Evolutionary conservation across 2,888 invertebrate genomes (phyloP).

Genomic region (Escarpia spicata): DNA sequence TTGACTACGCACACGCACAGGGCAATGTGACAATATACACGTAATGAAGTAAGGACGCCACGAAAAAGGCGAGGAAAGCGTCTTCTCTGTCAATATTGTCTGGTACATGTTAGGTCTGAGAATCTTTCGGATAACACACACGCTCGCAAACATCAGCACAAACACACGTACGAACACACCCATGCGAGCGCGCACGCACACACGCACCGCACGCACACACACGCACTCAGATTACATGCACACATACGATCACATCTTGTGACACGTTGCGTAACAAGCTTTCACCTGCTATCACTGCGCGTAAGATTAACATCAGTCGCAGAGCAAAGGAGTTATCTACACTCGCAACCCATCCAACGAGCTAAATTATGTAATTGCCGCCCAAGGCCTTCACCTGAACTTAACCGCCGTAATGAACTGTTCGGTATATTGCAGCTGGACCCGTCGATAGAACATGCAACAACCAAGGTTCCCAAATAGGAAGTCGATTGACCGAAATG

Average conservation of each 20-base stretch:
- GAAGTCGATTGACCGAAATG: no score
- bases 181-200: background rate
- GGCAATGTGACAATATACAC: background rate
- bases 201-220: background rate
- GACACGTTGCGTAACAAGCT: no score
- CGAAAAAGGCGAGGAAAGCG: background rate
- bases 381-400: no score
- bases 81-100: background rate
- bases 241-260: background rate
- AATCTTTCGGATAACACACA: background rate
- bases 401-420: no score
- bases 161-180: background rate
- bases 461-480: no score
- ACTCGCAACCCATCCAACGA: no score
- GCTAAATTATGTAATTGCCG: no score
- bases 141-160: background rate
- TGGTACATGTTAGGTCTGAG: background rate
- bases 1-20: background rate
- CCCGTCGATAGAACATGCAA: no score
- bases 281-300: no score
- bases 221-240: background rate
- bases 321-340: no score
- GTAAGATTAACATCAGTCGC: no score
- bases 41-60: background rate
- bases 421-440: no score